Evolutionary conservation across 2,113 vertebrate species (phyloP).

Genomic region (Phrynosoma blainvillii): DNA sequence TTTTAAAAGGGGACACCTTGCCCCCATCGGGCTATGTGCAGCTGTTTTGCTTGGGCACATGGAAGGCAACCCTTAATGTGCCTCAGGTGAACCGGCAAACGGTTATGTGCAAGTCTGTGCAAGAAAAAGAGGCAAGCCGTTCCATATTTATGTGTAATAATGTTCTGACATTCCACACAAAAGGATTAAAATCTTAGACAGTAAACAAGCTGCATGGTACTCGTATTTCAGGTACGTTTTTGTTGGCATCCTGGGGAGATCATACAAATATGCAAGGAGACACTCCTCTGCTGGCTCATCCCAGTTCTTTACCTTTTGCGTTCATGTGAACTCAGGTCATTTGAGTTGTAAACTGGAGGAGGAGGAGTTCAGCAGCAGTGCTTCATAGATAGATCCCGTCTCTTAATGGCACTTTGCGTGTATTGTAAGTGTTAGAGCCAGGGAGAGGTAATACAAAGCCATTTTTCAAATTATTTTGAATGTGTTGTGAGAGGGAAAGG

Average conservation of each 20-base stretch:
- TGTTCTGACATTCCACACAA: conserved; percentile 20
- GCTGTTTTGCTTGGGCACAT: background rate
- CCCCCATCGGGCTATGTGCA: background rate
- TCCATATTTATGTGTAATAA: conserved; percentile 1
- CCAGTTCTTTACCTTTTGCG: background rate
- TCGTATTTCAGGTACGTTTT: background rate
- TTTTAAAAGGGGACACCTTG: background rate
- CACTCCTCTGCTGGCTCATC: background rate
- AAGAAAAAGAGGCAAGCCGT: background rate
- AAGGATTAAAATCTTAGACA: conserved; percentile 21
- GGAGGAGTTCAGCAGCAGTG: background rate
- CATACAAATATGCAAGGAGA: background rate
- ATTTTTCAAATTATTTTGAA: no score
- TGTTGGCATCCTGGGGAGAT: background rate
- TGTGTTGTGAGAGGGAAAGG: no score
- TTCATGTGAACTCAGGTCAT: background rate
- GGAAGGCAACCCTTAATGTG: no score
- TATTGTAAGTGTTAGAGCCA: background rate
- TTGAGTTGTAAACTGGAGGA: background rate
- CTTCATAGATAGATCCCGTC: background rate
- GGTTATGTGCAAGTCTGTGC: background rate
- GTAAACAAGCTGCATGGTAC: background rate
- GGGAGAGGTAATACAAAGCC: background rate
- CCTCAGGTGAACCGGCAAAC: background rate
- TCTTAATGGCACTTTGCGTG: background rate